Evolutionary conservation across 2,888 invertebrate genomes (phyloP), one percentile per base, ranked within the genome.

Genomic region (Leucania comma): DNA sequence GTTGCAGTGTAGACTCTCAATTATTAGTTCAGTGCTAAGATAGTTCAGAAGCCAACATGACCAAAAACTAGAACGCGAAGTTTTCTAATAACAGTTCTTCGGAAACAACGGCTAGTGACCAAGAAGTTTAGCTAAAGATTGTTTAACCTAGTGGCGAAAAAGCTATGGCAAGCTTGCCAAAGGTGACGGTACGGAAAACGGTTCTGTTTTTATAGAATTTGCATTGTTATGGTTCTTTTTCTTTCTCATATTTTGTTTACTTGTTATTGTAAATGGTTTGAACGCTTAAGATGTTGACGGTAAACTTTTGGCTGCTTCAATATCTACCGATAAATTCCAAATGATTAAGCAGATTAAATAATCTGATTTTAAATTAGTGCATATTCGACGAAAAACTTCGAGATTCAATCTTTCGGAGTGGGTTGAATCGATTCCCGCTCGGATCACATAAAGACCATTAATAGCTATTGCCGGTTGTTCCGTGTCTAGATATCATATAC

Each of bases 71-170:
- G 80, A 72, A 74, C 72, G 51, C 51, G 50, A 86, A 86, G 72
- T 86, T 86, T 85, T 85, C 86, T 85, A 86, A 86, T 86, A 86
- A 86, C 72, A 72, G 68, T 82, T 82, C 85, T 81, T 80, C 51
- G 69, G 60, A n/a, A 54, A 76, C 77, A 72, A 72, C 71, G 60
- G 51, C 65, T 48, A 68, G 57, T 80, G 70, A 68, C 68, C 69
- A 68, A 72, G 72, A 82, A 81, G 75, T 78, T 79, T 58, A 54
- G 59, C 42, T 61, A 48, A 80, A 83, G 78, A 79, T 75, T 80
- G 79, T 78, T 76, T 74, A 71, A 73, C 63, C 68, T 60, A 62
- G 78, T 48, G 54, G 50, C 58, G 24, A 65, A 75, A 80, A 78
- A 71, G 67, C 78, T 65, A 78, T 72, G 78, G 64, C 10, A 32